A percentile compares a stretch with the other conserved stretches of the same genome.
These are phyloP conservation scores for Plectrocnemia conspersa DNA, from an alignment of 1,140 invertebrate species.

Conservation along the genomic window DNA sequence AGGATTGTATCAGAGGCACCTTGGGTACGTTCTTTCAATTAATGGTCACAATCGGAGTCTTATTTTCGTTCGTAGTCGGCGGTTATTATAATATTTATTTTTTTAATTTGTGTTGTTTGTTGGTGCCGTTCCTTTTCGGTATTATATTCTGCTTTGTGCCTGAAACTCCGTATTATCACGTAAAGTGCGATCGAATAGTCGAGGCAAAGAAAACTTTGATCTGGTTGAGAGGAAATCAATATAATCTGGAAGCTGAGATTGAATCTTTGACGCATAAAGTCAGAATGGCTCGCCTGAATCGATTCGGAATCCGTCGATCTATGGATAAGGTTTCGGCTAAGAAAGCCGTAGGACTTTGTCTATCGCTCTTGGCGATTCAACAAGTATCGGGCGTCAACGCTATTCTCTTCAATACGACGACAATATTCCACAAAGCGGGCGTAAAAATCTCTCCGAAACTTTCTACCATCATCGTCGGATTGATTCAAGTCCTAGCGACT, in stretches of 20 bases:
- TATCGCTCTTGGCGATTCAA: slow-evolving; percentile 79
- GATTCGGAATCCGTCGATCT: slow-evolving; percentile 52
- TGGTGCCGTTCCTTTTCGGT: slow-evolving; percentile 64
- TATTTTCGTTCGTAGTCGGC: slow-evolving; percentile 64
- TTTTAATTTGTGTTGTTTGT: slow-evolving; percentile 61
- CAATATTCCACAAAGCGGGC: slow-evolving; percentile 67
- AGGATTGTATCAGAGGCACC: slow-evolving; percentile 70
- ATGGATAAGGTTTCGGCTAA: slow-evolving; percentile 56
- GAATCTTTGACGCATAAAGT: slow-evolving; percentile 57
- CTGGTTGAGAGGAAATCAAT: slow-evolving; percentile 60
- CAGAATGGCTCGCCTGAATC: slow-evolving; percentile 50
- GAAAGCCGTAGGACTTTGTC: slow-evolving; percentile 67
- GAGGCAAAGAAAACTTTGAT: slow-evolving; percentile 61
- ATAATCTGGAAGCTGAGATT: slow-evolving; percentile 58
- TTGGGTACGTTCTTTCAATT: slow-evolving; percentile 75
- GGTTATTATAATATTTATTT: slow-evolving; percentile 54
- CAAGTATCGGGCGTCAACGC: slow-evolving; percentile 83
- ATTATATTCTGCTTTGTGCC: slow-evolving; percentile 70
- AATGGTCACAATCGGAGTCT: slow-evolving; percentile 68
- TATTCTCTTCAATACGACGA: slow-evolving; percentile 73
- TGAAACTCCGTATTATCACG: slow-evolving; percentile 64
- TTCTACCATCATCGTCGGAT: slow-evolving; percentile 70
- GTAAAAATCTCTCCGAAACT: slow-evolving; percentile 52
- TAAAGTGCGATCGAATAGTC: slow-evolving; percentile 55
- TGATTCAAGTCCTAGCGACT: slow-evolving; percentile 70